Base-by-base conservation (phyloP, 2,797 vertebrate species). In the Odontamblyopus lacepedii region DNA sequence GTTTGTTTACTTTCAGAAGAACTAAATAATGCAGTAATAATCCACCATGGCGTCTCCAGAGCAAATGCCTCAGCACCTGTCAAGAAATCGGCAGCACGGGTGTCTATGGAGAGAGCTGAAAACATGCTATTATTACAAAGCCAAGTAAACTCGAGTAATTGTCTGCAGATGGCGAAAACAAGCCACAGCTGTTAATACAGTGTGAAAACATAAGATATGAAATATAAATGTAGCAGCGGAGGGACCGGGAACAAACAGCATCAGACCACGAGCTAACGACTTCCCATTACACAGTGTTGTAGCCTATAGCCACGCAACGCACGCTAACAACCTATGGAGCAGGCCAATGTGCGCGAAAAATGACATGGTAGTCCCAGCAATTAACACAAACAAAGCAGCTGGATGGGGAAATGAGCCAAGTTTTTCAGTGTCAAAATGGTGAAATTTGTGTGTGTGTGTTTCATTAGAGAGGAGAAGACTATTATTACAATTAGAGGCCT, bases 161-260 rank as follows among this genome's bases (percentile, higher is more conserved):
- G 89, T 91, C 91, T 93, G 92, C 93, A 94, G 93, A 95, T 94
- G 94, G 93, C 89, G 84, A 92, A 91, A 92, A 94, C 92, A 93
- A 93, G 91, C 89, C 88, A 83, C 91, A 94, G 93, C 92, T 94
- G 94, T 93, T 94, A 93, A 93, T 93, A 92, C 89, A 84, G 87
- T 89, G 91, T 91, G 91, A 93, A 63, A 93, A 95, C 93, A 94
- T 83, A 84, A 90, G 88, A 92, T 92, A 93, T 92, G 87, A 94
- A 94, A 93, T 93, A 94, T 93, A 92, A 93, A 94, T 93, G 90
- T 76, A 80, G 84, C 87, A 81, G 87, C 85, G 29, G 32, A 89
- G 92, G 92, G 92, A 93, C 89, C 78, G 86, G 88, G 84, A 90
- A 91, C 89, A 85, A 90, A 90, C 86, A 85, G 90, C 85, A 88